Evolutionary conservation across 2,113 vertebrate species (phyloP).

Genomic region (Tyrannus savana): DNA sequence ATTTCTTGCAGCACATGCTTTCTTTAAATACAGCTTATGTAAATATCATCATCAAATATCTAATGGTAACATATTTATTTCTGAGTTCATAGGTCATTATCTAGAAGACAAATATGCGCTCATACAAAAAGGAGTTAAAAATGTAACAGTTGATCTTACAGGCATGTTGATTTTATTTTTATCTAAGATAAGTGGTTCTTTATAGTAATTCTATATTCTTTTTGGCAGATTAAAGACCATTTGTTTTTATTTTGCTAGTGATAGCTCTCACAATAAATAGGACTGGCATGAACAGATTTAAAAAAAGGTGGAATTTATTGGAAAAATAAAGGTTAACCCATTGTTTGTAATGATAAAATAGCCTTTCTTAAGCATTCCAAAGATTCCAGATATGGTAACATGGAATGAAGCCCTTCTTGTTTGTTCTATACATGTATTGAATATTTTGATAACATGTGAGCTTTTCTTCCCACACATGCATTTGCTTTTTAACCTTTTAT

Average conservation of each 20-base stretch:
- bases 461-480: not conserved
- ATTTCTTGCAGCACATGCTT: not conserved
- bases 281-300: not conserved
- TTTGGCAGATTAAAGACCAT: not conserved
- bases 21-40: not conserved
- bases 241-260: not conserved
- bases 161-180: not conserved
- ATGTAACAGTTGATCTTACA: not conserved
- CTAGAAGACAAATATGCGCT: not conserved
- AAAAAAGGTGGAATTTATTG: not conserved
- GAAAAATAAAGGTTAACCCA: not conserved
- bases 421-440: not conserved
- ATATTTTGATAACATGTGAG: not conserved
- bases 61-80: not conserved
- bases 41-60: not conserved
- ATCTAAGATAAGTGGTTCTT: not conserved
- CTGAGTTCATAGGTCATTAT: not conserved
- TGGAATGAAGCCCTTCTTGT: not conserved
- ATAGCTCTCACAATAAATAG: not conserved
- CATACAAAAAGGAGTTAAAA: not conserved
- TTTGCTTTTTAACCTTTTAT: not conserved
- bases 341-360: not conserved
- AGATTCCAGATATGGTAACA: not conserved
- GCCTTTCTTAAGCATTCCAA: not conserved
- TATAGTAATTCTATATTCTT: not conserved